Evolutionary conservation across 2,113 vertebrate genomes (phyloP), one percentile per base, ranked within the genome.

Genomic region (Rhynchopsitta pachyrhyncha): DNA sequence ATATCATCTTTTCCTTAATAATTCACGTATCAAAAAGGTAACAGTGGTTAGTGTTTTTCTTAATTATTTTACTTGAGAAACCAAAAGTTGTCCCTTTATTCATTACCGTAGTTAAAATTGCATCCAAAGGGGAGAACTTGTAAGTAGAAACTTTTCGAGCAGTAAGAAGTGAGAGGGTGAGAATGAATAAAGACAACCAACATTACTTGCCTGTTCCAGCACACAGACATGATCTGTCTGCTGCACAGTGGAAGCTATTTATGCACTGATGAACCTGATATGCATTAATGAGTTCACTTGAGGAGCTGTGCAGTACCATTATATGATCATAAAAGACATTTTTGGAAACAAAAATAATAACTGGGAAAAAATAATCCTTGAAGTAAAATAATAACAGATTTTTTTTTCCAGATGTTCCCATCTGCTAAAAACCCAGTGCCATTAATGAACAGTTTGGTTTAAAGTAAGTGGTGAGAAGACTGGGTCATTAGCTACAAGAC

Each of bases 341-440:
- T 64, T 59, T 85, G 52, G 67, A 95, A 96, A 94, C 41, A 75
- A 90, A 75, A 25, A 63, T 60, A 89, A 82, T 35, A 91, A 80
- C n/a, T 25, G n/a, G 6, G 2, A 2, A 31, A 27, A 4, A 37
- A 33, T 50, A 31, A 84, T 13, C 31, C 31, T 82, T 66, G 62
- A 89, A 80, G 81, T 75, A 92, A 92, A 95, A 95, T 75, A 95
- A 37, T 63, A 70, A 90, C 49, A 60, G 60, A 60, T 50, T 25
- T 50, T 11, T 0, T 11, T 88, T 68, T 47, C 85, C 67, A 75
- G 49, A 75, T 71, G 49, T 39, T 90, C 24, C 39, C 10, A 28
- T 77, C 67, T 62, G 44, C 82, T 62, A 90, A 87, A 93, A 95
- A 59, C 8, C 64, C 29, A 59, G 78, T 39, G 66, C 37, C n/a